Evolutionary conservation across 2,113 vertebrate genomes (phyloP).

Genomic region (Pseudopipra pipra): DNA sequence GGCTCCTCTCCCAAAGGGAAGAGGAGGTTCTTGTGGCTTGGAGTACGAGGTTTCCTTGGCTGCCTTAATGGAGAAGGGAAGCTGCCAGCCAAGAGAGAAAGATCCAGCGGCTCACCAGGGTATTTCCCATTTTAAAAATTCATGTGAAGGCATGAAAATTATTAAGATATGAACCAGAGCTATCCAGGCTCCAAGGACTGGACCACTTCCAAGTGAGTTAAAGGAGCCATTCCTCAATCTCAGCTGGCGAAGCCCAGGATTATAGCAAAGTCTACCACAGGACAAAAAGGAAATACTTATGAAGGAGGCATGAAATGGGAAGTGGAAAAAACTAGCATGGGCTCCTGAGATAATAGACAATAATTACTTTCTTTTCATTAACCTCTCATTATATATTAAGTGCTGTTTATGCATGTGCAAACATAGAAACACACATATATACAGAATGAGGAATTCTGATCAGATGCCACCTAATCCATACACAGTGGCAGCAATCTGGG

Average conservation of each 20-base stretch:
- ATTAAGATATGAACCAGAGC: constrained; percentile 34
- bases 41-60: background rate
- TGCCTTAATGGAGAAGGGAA: background rate
- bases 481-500: background rate
- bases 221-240: constrained; percentile 47
- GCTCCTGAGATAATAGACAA: background rate
- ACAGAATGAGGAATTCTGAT: background rate
- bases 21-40: background rate
- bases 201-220: constrained; percentile 58
- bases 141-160: constrained; percentile 40
- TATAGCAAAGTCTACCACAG: constrained; percentile 20
- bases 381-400: background rate
- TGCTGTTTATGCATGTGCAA: background rate
- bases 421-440: background rate
- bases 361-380: background rate
- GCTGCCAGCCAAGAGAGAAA: background rate
- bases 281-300: constrained; percentile 13
- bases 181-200: constrained; percentile 44
- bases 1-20: background rate
- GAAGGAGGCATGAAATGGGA: background rate
- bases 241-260: constrained; percentile 5
- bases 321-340: background rate
- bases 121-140: constrained; percentile 48
- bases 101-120: constrained; percentile 15
- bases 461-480: background rate